Evolutionary conservation across 2,797 vertebrate genomes (phyloP), one percentile per base, ranked within the genome.

Genomic region (Eupleurogrammus muticus): DNA sequence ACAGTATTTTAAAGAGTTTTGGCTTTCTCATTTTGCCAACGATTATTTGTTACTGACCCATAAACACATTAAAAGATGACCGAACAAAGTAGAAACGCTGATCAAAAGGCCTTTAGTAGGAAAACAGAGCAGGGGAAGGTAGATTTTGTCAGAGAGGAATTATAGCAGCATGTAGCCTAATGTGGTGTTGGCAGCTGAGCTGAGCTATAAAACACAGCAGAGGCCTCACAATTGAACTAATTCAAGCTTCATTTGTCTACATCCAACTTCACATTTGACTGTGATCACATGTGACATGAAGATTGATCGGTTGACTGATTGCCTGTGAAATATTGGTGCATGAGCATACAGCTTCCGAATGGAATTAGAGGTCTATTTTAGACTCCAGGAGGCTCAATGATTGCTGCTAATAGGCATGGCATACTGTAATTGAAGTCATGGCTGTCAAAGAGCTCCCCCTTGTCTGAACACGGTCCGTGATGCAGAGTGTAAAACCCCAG

Each of bases 401-500:
- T 47, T 51, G 55, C 47, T 53, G 20, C 73, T 63, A 67, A 72
- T 47, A 57, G 40, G 16, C 34, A 58, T 16, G 20, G 28, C 14
- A 19, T 28, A 28, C 28, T 28, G 28, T 67, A 80, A 77, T 54
- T 71, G 47, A 67, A 67, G 24, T 54, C 46, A 80, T 58, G 54
- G n/a, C 28, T 24, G 44, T 60, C 40, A 70, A 80, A 77, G 42
- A 62, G 48, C 48, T 71, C 13, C 20, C n/a, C 46, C 58, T 69
- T 77, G 40, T 60, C 53, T 70, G 9, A 75, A 46, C 20, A 34
- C 2, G 21, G 35, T 44, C 23, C 69, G 53, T 73, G 70, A 81
- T 66, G 3, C 51, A 64, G 38, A 59, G 23, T n/a, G 23, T 54
- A 54, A 83, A 79, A 66, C 70, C 55, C 68, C 21, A 50, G 70